Evolutionary conservation across 2,113 vertebrate species (phyloP).

Genomic region (Chaetodon trifascialis): DNA sequence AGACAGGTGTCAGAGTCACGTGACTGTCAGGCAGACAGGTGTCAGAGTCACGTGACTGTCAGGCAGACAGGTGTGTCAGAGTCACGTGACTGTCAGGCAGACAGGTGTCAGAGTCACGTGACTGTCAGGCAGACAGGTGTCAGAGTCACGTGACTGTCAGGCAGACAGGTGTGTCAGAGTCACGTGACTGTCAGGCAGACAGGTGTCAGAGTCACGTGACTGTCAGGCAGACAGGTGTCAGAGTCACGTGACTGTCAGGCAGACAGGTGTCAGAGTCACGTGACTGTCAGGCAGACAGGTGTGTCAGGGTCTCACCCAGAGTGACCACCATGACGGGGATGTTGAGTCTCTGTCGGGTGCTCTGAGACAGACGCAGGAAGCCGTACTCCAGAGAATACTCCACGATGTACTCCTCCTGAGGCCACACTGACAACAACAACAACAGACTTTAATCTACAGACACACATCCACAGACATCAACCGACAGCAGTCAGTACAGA

Average conservation of each 20-base stretch:
- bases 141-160: not conserved
- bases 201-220: not conserved
- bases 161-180: not conserved
- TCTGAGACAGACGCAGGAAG: conserved; percentile 95
- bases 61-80: not conserved
- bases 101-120: not conserved
- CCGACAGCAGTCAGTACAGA: too few species aligned
- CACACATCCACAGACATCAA: not conserved
- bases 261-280: not conserved
- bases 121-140: not conserved
- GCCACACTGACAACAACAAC: conserved; percentile 88
- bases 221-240: not conserved
- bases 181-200: not conserved
- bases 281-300: not conserved
- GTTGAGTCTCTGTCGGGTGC: conserved; percentile 93
- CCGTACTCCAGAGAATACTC: conserved; percentile 98
- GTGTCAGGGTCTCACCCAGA: conserved; percentile 85
- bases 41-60: not conserved
- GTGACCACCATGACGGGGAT: conserved; percentile 99
- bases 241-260: not conserved
- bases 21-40: not conserved
- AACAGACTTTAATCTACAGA: not conserved
- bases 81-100: not conserved
- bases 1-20: not conserved
- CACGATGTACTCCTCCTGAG: conserved; percentile 97